phyloP scores from a whole-genome alignment of 2,113 vertebrate genomes.

The Melanerpes formicivorus region DNA sequence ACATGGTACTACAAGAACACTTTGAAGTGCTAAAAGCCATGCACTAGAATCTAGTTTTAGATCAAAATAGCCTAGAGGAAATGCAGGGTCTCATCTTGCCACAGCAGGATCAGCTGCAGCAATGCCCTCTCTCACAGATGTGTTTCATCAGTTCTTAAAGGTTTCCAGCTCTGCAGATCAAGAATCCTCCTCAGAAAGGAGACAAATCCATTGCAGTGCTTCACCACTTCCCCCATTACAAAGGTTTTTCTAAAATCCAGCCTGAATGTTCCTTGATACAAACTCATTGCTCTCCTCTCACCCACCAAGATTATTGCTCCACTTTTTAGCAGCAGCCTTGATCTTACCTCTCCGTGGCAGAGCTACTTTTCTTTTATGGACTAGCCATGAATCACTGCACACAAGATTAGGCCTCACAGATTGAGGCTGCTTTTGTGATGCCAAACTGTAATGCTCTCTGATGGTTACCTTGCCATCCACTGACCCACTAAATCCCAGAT shows the following conservation, averaged over 20 bases:
- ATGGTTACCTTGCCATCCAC: conserved; percentile 6
- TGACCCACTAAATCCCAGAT: conserved; percentile 21
- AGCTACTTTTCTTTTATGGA: background rate
- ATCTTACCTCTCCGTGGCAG: background rate
- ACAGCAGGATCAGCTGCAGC: background rate
- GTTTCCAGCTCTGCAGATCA: conserved; percentile 15
- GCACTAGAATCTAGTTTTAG: background rate
- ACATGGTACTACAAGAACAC: background rate
- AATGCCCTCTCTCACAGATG: background rate
- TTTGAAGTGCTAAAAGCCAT: background rate
- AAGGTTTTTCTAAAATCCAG: conserved; percentile 22
- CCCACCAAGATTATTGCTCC: background rate
- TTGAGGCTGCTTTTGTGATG: background rate
- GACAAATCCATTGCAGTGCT: conserved; percentile 6
- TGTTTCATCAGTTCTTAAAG: background rate
- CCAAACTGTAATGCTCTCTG: conserved; percentile 1
- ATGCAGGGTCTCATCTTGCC: background rate
- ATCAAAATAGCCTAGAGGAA: background rate
- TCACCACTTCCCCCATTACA: background rate
- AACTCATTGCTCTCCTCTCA: conserved; percentile 8
- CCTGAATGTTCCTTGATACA: background rate
- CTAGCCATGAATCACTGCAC: background rate
- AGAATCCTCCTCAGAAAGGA: background rate
- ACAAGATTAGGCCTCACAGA: background rate
- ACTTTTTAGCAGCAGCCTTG: background rate